Evolutionary conservation across 1,140 invertebrate species (phyloP).

Genomic region (Sarcophaga peregrina): DNA sequence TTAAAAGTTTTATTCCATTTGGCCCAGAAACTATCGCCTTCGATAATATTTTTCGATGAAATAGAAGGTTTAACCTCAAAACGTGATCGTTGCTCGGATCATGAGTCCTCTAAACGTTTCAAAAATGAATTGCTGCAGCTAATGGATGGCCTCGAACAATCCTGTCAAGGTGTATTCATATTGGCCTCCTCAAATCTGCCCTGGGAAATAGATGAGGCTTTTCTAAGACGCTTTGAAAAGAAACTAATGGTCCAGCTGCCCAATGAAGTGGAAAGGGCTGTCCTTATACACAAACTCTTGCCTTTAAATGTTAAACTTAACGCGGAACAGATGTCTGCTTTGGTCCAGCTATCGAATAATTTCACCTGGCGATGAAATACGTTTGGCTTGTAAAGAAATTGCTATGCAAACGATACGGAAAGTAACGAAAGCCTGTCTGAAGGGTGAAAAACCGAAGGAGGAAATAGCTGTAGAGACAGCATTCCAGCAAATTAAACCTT

Average conservation of each 20-base stretch:
- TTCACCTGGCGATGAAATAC: constrained; percentile 89
- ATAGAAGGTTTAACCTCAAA: constrained; percentile 88
- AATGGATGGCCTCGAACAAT: constrained; percentile 84
- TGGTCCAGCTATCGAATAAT: constrained; percentile 76
- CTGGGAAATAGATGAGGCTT: constrained; percentile 91
- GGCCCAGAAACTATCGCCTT: constrained; percentile 90
- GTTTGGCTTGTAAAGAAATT: constrained; percentile 88
- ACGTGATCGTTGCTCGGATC: constrained; percentile 78
- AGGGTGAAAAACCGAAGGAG: constrained; percentile 11
- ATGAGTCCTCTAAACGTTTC: constrained; percentile 91
- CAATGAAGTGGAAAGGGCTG: constrained; percentile 71
- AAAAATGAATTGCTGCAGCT: constrained; percentile 93
- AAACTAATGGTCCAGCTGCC: constrained; percentile 85
- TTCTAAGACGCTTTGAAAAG: constrained; percentile 89
- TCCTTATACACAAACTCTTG: constrained; percentile 76
- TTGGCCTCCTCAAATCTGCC: constrained; percentile 92
- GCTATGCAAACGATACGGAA: constrained; percentile 73
- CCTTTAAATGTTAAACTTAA: constrained; percentile 64
- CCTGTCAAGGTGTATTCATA: constrained; percentile 75
- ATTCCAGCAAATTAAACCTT: constrained; percentile 55
- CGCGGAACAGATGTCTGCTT: constrained; percentile 67
- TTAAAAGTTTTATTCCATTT: constrained; percentile 85
- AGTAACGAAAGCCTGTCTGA: constrained; percentile 46
- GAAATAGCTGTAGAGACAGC: constrained; percentile 50
- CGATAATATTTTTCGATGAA: constrained; percentile 97